phyloP scores from a whole-genome alignment of 2,888 invertebrate species.

The Noctua comes region DNA sequence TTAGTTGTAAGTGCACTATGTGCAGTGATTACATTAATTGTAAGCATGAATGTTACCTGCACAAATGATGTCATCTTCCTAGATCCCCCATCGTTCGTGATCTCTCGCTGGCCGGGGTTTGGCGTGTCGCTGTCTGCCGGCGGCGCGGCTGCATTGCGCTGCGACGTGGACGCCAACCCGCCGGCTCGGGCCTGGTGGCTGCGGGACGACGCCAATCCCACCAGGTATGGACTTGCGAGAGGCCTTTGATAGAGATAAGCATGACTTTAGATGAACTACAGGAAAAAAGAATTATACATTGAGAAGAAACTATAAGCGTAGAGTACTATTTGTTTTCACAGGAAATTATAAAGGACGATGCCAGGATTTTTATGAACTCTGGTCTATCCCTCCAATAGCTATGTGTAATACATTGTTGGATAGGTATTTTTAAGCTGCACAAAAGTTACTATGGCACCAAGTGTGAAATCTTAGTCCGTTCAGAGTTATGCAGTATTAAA shows the following conservation, averaged over 20 bases:
- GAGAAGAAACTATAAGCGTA: not conserved
- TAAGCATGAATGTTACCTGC: not conserved
- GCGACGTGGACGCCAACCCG: constrained; percentile 98
- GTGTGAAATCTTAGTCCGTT: too few species aligned
- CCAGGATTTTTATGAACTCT: too few species aligned
- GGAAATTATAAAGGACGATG: too few species aligned
- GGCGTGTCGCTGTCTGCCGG: constrained; percentile 97
- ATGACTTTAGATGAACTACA: not conserved
- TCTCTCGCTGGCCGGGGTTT: constrained; percentile 97
- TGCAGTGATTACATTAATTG: not conserved
- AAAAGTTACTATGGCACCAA: too few species aligned
- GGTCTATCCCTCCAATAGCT: too few species aligned
- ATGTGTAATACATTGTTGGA: too few species aligned
- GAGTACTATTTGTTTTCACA: not conserved
- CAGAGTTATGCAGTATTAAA: too few species aligned
- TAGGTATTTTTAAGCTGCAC: too few species aligned
- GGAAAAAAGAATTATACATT: not conserved
- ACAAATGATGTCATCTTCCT: not conserved
- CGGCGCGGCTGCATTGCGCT: constrained; percentile 96
- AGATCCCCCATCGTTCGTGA: constrained; percentile 98
- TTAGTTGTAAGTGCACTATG: not conserved
- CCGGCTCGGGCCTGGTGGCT: constrained; percentile 96
- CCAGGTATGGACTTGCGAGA: constrained; percentile 77
- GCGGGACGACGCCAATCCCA: constrained; percentile 89
- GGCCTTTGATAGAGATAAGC: not conserved